Base-by-base conservation (phyloP, 2,797 vertebrate species). In the Crypturellus tataupa region DNA sequence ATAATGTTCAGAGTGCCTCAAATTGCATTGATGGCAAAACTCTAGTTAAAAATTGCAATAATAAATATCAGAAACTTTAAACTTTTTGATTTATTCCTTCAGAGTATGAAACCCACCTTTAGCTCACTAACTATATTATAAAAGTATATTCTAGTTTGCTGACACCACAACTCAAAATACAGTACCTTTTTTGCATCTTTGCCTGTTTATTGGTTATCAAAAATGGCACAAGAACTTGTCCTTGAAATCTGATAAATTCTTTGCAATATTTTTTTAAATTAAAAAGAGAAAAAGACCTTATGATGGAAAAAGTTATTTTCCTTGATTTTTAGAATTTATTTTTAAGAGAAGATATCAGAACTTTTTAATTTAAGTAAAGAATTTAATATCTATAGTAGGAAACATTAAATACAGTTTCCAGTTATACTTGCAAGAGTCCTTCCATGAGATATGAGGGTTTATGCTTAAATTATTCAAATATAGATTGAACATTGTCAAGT, bases 391-490 rank as follows among this genome's bases (percentile, higher is more conserved):
- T 88, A 2, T 55, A 80, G 76, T 85, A 95, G 83, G 90, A 97
- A 97, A 97, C 88, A 79, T 77, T 53, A 94, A 31, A 85, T 53
- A 44, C 60, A 75, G 93, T 93, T 95, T 96, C 95, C 93, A 94
- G 82, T 96, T 96, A 29, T 53, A 35, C 24, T 90, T 96, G 69
- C 65, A 65, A 67, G 64, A 94, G 69, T 87, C 56, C 15, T 95
- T 85, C 56, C 12, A 4, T 90, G 72, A 72, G 85, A 76, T 75
- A 91, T 40, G 67, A 93, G 94, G 69, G 40, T 37, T 91, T 96
- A 64, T 94, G 90, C 94, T 96, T 97, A 97, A 97, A 94, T 97
- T 94, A 97, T 31, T 93, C 90, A 77, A 96, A 92, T 27, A 37
- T 81, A 86, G 59, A 31, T 95, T 95, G 95, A 88, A 93, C 87